Base-by-base conservation (phyloP, 2,113 vertebrate genomes). In the Melanotaenia duboulayi region DNA sequence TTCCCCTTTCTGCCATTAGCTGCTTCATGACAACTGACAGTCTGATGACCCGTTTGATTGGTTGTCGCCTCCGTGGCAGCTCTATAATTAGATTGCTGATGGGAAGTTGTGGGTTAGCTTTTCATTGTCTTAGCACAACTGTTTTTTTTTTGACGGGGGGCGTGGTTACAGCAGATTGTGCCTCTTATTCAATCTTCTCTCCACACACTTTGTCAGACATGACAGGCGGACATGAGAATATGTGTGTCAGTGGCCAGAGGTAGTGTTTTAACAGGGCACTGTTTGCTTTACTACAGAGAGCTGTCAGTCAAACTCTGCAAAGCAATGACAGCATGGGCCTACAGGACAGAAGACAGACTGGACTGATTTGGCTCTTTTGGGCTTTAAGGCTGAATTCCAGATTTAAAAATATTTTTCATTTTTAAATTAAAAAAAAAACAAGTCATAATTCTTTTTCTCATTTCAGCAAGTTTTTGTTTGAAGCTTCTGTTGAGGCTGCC, bases 261-360 rank as follows among this genome's bases (percentile, higher is more conserved):
- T 65, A 54, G 12, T 11, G 13, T 48, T 68, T 65, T 55, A 73
- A 58, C 65, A 60, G 64, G 1, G 7, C 1, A 37, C 71, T 76
- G 80, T 75, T 81, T 42, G 69, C 44, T 59, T 44, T 0, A 14
- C 46, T 12, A 40, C 51, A 44, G 61, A 56, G 64, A 64, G 25
- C 68, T 62, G 78, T 77, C 87, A 78, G n/a, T 89, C 82, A 85
- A 2, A 61, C 13, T 0, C 0, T 0, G 6, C 0, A 54, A 37
- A n/a, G 51, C 16, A 42, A 64, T 42, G 58, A 67, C 71, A 39
- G 13, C 19, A 1, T 1, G 16, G 48, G 32, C 69, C 69, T 49
- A 39, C 1, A 37, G 80, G 11, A 48, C 6, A 20, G 14, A 37
- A 1, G 49, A 23, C 40, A 3, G 48, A 51, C 2, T 42, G 40